phyloP scores from a whole-genome alignment of 1,140 invertebrate species.

The Drosophila pruinosa region DNA sequence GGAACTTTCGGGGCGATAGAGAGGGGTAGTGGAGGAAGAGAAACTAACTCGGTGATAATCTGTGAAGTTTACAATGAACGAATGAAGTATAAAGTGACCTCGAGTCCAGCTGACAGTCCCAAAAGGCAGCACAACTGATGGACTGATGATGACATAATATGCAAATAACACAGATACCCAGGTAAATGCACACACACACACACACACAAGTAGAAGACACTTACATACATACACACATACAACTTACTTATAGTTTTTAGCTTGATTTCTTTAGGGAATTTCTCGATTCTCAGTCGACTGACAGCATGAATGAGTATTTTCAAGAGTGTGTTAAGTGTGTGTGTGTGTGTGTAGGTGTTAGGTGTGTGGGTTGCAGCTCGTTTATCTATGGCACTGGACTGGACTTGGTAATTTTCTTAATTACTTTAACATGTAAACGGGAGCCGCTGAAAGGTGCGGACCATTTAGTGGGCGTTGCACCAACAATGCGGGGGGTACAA shows the following conservation, averaged over 20 bases:
- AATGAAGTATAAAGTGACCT: constrained; percentile 9
- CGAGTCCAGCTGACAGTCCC: constrained; percentile 62
- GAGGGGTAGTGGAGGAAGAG: neutral
- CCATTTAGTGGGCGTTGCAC: constrained; percentile 1
- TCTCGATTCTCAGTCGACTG: constrained; percentile 22
- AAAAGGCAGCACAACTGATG: constrained; percentile 68
- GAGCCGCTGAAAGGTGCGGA: constrained; percentile 41
- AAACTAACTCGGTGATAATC: constrained; percentile 48
- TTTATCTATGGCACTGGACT: constrained; percentile 45
- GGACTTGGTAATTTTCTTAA: constrained; percentile 77
- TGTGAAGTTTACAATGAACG: constrained; percentile 64
- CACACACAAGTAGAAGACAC: constrained; percentile 9
- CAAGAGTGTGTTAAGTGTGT: neutral
- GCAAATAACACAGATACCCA: constrained; percentile 64
- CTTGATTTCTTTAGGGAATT: constrained; percentile 80
- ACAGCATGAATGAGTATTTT: constrained; percentile 24
- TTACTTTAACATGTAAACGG: constrained; percentile 73
- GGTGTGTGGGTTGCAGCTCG: constrained; percentile 44
- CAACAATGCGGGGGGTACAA: neutral
- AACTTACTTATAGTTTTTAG: constrained; percentile 68
- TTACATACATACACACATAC: constrained; percentile 20
- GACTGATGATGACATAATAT: constrained; percentile 79
- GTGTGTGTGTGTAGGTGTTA: constrained; percentile 2
- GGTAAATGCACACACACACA: constrained; percentile 23
- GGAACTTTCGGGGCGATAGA: constrained; percentile 3